Conservation (phyloP, 1,140 invertebrate genomes). For the Camponotus pennsylvanicus region DNA sequence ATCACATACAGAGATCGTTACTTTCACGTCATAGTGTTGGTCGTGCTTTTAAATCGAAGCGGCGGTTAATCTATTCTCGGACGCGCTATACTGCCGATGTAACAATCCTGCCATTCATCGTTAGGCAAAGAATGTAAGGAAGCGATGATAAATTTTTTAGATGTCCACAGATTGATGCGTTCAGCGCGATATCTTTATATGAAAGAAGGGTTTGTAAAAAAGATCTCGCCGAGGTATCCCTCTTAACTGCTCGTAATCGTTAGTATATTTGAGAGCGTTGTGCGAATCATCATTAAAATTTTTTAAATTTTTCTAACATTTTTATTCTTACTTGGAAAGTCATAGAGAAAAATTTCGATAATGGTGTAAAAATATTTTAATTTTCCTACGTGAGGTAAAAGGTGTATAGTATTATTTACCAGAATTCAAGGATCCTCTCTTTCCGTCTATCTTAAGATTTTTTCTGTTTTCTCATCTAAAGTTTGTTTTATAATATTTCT, state of each 20-base stretch:
- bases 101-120: slow-evolving; percentile 70
- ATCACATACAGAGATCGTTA: slow-evolving; percentile 68
- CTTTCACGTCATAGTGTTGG: slow-evolving; percentile 73
- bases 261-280: background rate
- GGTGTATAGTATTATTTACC: background rate
- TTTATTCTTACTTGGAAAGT: background rate
- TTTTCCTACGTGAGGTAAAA: background rate
- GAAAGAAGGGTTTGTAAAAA: slow-evolving; percentile 30
- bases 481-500: background rate
- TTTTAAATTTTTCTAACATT: background rate
- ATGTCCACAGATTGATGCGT: slow-evolving; percentile 31
- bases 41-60: slow-evolving; percentile 67
- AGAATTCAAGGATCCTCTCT: background rate
- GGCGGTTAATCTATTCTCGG: slow-evolving; percentile 71
- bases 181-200: background rate
- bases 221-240: background rate
- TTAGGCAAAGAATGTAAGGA: slow-evolving; percentile 48
- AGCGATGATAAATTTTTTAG: slow-evolving; percentile 50
- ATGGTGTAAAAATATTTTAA: slow-evolving; percentile 14
- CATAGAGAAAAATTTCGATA: background rate
- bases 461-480: background rate
- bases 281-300: background rate
- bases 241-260: slow-evolving; percentile 3
- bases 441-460: background rate
- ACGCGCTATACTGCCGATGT: slow-evolving; percentile 56